Evolutionary conservation across 2,113 vertebrate species (phyloP).

Genomic region (Seriola rivoliana): DNA sequence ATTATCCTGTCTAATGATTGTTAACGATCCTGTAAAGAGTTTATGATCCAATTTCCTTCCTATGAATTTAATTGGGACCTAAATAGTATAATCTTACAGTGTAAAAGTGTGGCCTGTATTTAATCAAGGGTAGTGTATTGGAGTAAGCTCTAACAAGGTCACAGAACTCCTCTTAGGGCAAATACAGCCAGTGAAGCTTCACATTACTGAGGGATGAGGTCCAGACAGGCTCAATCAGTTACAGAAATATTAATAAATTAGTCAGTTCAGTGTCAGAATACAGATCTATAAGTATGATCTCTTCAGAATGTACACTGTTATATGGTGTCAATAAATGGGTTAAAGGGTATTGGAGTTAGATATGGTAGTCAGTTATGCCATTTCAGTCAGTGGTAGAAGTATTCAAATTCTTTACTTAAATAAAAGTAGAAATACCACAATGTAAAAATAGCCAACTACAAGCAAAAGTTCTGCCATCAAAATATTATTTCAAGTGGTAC

Average conservation of each 20-base stretch:
- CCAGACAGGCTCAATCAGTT: conserved; percentile 31
- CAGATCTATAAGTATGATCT: conserved; percentile 4
- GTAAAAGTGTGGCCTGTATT: conserved; percentile 72
- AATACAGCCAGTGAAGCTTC: conserved; percentile 55
- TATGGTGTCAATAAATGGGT: conserved; percentile 1
- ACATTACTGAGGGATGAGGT: conserved; percentile 25
- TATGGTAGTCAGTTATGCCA: not conserved
- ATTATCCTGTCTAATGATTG: conserved; percentile 82
- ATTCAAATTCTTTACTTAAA: conserved; percentile 1
- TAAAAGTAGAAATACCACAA: not conserved
- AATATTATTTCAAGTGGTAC: not conserved
- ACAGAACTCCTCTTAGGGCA: conserved; percentile 67
- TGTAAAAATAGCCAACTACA: not conserved
- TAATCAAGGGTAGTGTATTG: conserved; percentile 73
- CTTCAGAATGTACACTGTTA: not conserved
- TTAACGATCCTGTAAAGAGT: conserved; percentile 81
- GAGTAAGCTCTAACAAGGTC: conserved; percentile 74
- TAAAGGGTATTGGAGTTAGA: not conserved
- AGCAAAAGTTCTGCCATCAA: not conserved
- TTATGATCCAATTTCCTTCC: conserved; percentile 80
- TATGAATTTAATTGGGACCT: conserved; percentile 78
- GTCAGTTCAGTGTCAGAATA: conserved; percentile 30
- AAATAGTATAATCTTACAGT: conserved; percentile 76
- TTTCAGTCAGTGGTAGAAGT: not conserved
- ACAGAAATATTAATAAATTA: conserved; percentile 54